phyloP scores from a whole-genome alignment of 2,113 vertebrate genomes.

The Pachypanchax playfairii region DNA sequence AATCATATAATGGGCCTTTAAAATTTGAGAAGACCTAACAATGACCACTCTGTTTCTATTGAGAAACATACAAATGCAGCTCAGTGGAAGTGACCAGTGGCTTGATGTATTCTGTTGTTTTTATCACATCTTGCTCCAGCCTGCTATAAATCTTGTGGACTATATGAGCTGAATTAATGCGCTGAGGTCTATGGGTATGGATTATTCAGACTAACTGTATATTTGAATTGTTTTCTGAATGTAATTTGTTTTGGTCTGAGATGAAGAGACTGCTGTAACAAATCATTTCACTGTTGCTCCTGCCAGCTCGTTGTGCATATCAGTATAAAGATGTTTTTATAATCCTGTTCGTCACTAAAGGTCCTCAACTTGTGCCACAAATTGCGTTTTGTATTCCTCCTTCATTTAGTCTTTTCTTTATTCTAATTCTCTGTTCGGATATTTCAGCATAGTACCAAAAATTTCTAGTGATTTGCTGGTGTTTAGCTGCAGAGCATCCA shows the following conservation, averaged over 20 bases:
- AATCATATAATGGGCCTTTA: conserved; percentile 41
- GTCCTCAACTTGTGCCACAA: conserved; percentile 29
- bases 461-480: neutral
- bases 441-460: neutral
- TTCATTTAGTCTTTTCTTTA: neutral
- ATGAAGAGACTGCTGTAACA: conserved; percentile 43
- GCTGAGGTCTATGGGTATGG: conserved; percentile 59
- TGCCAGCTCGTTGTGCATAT: conserved; percentile 32
- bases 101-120: conserved; percentile 56
- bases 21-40: conserved; percentile 54
- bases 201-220: conserved; percentile 61
- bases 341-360: conserved; percentile 36
- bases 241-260: conserved; percentile 54
- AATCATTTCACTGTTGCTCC: conserved; percentile 38
- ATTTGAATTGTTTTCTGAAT: conserved; percentile 62
- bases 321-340: conserved; percentile 28
- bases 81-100: conserved; percentile 44
- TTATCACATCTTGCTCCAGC: conserved; percentile 57
- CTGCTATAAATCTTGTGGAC: conserved; percentile 71
- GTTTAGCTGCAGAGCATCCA: conserved; percentile 4
- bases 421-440: neutral
- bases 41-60: conserved; percentile 55
- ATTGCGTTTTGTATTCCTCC: conserved; percentile 12
- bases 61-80: conserved; percentile 59
- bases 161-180: conserved; percentile 63